These are phyloP conservation scores for Rugalucina vietnamica DNA, from an alignment of 2,888 invertebrate genomes.

Conservation along the genomic window DNA sequence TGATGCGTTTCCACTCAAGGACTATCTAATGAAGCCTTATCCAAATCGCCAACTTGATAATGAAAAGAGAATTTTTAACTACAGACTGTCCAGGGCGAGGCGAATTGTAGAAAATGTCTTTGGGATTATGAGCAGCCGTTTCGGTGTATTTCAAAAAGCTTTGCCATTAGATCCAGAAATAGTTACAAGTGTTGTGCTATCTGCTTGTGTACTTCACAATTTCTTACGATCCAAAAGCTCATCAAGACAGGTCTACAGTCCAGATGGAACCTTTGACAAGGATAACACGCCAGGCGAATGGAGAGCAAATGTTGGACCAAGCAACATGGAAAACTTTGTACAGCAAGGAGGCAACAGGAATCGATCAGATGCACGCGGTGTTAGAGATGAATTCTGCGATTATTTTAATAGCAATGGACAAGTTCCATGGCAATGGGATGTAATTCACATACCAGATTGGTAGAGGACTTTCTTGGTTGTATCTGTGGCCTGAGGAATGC, in stretches of 20 bases:
- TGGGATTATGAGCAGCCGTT: conserved; percentile 18
- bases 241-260: neutral
- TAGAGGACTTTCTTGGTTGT: no score
- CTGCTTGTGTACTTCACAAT: conserved; percentile 35
- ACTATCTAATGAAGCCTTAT: conserved; percentile 56
- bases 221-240: conserved; percentile 13
- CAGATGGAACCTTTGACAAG: conserved; percentile 9
- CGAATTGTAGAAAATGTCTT: conserved; percentile 38
- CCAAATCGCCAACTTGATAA: conserved; percentile 13
- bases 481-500: no score
- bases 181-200: conserved; percentile 15
- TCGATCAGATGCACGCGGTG: neutral
- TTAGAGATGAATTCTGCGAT: conserved; percentile 29
- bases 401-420: conserved; percentile 25
- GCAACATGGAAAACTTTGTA: neutral
- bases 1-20: conserved; percentile 49
- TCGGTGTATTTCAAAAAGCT: conserved; percentile 14
- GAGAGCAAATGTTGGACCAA: neutral
- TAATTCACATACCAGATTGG: no score
- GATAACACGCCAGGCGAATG: conserved; percentile 1
- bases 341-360: conserved; percentile 14
- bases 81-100: conserved; percentile 21
- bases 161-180: conserved; percentile 30
- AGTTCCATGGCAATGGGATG: conserved; percentile 38
- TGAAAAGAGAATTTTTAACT: conserved; percentile 22